Evolutionary conservation across 2,888 invertebrate species (phyloP).

Genomic region (Dryocosmus kuriphilus): DNA sequence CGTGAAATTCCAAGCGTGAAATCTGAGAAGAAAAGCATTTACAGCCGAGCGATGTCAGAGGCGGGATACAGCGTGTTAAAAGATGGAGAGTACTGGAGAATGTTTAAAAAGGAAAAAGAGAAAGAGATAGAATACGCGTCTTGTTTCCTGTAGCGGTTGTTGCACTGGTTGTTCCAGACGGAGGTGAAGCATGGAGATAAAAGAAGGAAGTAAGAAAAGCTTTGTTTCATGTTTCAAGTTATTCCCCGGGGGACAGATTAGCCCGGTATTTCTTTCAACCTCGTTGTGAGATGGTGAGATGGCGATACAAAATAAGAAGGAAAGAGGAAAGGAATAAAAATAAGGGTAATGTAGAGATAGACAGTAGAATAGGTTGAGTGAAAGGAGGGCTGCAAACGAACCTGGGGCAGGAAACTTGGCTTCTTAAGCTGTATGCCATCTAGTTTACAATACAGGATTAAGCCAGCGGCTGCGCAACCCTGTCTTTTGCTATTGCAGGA

Average conservation of each 20-base stretch:
- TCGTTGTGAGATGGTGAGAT: slow-evolving; percentile 52
- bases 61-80: background rate
- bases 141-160: slow-evolving; percentile 55
- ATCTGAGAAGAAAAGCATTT: slow-evolving; percentile 48
- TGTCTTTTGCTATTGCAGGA: slow-evolving; percentile 53
- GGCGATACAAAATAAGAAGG: slow-evolving; percentile 50
- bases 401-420: slow-evolving; percentile 67
- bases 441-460: slow-evolving; percentile 76
- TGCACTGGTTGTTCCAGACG: slow-evolving; percentile 49
- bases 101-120: slow-evolving; percentile 40
- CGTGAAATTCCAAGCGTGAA: slow-evolving; percentile 51
- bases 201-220: slow-evolving; percentile 54
- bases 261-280: slow-evolving; percentile 62
- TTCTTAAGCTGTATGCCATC: slow-evolving; percentile 67
- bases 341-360: slow-evolving; percentile 1
- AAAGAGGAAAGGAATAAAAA: slow-evolving; percentile 52
- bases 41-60: slow-evolving; percentile 10
- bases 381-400: slow-evolving; percentile 58
- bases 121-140: slow-evolving; percentile 8
- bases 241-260: slow-evolving; percentile 73
- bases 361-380: slow-evolving; percentile 44
- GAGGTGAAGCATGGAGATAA: slow-evolving; percentile 45
- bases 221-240: slow-evolving; percentile 72
- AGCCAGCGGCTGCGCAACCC: slow-evolving; percentile 62
- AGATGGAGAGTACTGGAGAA: slow-evolving; percentile 25